Evolutionary conservation across 2,888 invertebrate genomes (phyloP).

Genomic region (Euplagia quadripunctaria): DNA sequence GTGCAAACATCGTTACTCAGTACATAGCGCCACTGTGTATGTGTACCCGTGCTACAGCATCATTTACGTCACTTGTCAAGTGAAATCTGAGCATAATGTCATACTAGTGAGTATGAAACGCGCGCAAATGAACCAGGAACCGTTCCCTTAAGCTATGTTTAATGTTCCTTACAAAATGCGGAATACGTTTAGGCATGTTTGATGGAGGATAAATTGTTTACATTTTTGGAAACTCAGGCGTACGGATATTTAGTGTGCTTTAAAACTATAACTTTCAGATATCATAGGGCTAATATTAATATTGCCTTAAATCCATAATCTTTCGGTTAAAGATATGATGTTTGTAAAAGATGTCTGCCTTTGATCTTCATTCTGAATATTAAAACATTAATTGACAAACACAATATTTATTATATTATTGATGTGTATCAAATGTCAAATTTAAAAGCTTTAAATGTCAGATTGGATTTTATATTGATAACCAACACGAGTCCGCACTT

Average conservation of each 20-base stretch:
- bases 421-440: too few species aligned
- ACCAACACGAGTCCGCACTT: too few species aligned
- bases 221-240: background rate
- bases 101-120: conserved; percentile 12
- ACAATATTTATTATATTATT: too few species aligned
- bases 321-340: too few species aligned
- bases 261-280: background rate
- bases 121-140: conserved; percentile 23
- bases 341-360: too few species aligned
- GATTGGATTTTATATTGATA: too few species aligned
- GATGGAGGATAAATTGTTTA: background rate
- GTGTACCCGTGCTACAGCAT: background rate
- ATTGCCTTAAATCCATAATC: background rate
- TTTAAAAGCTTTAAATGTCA: too few species aligned
- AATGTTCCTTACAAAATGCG: background rate
- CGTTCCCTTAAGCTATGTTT: background rate
- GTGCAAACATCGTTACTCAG: background rate
- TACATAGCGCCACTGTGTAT: background rate
- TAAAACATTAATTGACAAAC: too few species aligned
- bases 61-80: conserved; percentile 23
- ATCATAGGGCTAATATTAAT: background rate
- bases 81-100: conserved; percentile 23
- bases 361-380: too few species aligned
- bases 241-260: background rate
- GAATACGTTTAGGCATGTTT: background rate